Evolutionary conservation across 92 coral and sea anemone genomes (phyloP), one percentile per base, ranked within the genome.

Genomic region (Parazoanthus darwini): DNA sequence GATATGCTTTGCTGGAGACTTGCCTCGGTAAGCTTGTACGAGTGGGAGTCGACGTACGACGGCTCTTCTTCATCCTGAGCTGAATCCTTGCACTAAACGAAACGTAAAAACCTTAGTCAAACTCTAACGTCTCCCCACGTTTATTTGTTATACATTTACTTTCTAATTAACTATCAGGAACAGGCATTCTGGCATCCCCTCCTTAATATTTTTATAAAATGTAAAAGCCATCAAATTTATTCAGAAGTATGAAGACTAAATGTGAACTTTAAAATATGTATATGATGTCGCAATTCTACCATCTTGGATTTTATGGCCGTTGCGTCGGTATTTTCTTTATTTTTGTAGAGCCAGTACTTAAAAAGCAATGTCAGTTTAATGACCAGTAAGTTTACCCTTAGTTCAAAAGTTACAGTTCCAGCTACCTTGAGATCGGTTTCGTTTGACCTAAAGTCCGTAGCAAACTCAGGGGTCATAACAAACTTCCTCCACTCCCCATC

Each of bases 401-500:
- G 8, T 63, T 15, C 66, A 58, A 58, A 3, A 58, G 18, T 15
- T 63, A 63, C 26, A 63, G 70, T 63, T 4, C 70, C 70, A 63
- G 22, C 70, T 81, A 81, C 86, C 86, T 39, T 66, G 18, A 59
- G 22, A 37, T 65, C 46, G 37, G 3, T 42, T 46, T 22, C 22
- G n/a, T 39, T 39, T 6, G 76, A 25, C 86, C 8, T 7, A 18
- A 3, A 23, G 35, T 82, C 33, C 23, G 33, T 65, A 63, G 37
- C 35, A 35, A 3, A 33, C 50, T 66, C 77, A 66, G 56, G 73
- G 29, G 44, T 23, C 77, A 82, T 66, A 82, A 82, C 77, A 66
- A 82, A 82, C 86, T 67, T 70, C 58, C 77, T 82, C 86, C 86
- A 65, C 1, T 48, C 56, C 37, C 77, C 73, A 22, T 82, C 73